phyloP scores from a whole-genome alignment of 2,113 vertebrate species.

The Lipotes vexillifer region DNA sequence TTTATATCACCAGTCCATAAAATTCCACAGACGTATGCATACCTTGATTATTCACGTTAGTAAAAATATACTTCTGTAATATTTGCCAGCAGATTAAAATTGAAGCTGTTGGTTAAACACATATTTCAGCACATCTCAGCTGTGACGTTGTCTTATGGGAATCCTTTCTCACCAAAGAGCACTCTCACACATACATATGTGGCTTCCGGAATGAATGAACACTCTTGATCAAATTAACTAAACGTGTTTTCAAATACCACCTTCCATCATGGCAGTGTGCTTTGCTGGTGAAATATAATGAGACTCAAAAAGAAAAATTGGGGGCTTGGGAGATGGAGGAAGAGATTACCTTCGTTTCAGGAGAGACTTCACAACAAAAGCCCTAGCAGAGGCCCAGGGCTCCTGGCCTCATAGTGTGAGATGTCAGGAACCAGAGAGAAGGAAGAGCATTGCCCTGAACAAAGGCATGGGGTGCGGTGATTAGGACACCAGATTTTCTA shows the following conservation, averaged over 20 bases:
- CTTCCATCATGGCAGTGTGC: not conserved
- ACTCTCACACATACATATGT: not conserved
- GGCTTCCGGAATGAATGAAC: conserved; percentile 29
- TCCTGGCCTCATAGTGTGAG: not conserved
- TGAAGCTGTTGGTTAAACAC: conserved; percentile 59
- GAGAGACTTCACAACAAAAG: not conserved
- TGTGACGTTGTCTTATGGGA: conserved; percentile 33
- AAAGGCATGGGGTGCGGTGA: not conserved
- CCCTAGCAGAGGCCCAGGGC: not conserved
- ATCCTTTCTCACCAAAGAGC: conserved; percentile 6
- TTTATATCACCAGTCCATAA: not conserved
- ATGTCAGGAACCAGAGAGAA: not conserved
- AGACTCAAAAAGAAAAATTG: not conserved
- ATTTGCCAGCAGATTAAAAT: conserved; percentile 50
- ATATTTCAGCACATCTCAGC: conserved; percentile 38
- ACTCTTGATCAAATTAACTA: conserved; percentile 44
- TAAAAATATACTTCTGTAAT: not conserved
- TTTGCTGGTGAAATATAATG: not conserved
- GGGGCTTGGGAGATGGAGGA: not conserved
- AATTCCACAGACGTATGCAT: not conserved
- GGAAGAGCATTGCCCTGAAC: not conserved
- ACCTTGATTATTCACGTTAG: conserved; percentile 45
- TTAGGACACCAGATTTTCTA: not conserved
- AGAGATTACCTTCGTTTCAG: not conserved
- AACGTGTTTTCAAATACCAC: conserved; percentile 1